Evolutionary conservation across 2,113 vertebrate genomes (phyloP).

Genomic region (Epinephelus lanceolatus): DNA sequence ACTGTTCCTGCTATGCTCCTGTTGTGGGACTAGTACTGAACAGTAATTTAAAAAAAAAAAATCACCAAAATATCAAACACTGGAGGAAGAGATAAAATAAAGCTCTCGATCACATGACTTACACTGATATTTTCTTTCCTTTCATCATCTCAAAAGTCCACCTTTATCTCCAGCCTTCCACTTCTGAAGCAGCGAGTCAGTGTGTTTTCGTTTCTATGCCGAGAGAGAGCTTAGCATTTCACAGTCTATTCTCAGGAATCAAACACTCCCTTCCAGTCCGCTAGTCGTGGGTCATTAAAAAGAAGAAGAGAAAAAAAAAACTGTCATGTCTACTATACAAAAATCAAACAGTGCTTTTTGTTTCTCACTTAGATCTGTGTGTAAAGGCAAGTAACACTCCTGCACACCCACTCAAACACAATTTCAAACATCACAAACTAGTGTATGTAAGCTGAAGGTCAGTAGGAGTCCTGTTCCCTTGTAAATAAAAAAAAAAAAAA

Average conservation of each 20-base stretch:
- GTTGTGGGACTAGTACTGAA: constrained; percentile 46
- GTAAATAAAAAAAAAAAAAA: constrained; percentile 30
- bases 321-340: constrained; percentile 60
- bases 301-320: neutral
- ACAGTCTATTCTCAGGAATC: constrained; percentile 73
- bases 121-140: constrained; percentile 61
- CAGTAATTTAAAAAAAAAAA: constrained; percentile 34
- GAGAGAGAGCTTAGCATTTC: constrained; percentile 66
- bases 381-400: constrained; percentile 68
- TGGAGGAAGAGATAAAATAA: constrained; percentile 63
- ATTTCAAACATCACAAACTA: constrained; percentile 62
- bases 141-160: constrained; percentile 31
- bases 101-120: constrained; percentile 69
- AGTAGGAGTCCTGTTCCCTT: constrained; percentile 64
- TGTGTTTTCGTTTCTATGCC: constrained; percentile 58
- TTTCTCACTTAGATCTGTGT: constrained; percentile 59
- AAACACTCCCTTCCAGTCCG: constrained; percentile 51
- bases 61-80: constrained; percentile 55
- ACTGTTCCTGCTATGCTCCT: constrained; percentile 48
- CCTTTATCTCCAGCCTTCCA: constrained; percentile 36
- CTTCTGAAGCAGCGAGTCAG: constrained; percentile 71
- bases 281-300: constrained; percentile 53
- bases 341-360: constrained; percentile 73
- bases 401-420: constrained; percentile 61
- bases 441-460: constrained; percentile 44